These are phyloP conservation scores for Tetranychus truncatus DNA, from an alignment of 2,888 invertebrate species.

Conservation along the genomic window DNA sequence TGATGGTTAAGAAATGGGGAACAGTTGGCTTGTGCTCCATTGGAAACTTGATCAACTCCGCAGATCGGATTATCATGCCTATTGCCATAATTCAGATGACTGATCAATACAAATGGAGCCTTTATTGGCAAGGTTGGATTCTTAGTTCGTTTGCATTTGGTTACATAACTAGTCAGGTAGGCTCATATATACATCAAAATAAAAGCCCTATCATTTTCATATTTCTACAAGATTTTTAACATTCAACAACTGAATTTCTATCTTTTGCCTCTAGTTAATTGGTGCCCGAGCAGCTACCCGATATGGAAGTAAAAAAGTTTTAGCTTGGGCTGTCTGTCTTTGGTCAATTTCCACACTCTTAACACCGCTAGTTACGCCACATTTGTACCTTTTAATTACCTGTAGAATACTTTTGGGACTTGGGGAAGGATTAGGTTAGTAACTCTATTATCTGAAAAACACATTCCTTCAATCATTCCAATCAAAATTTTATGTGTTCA, in stretches of 20 bases:
- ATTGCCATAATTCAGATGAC: conserved; percentile 56
- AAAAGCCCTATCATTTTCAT: not conserved
- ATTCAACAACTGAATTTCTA: too few species aligned
- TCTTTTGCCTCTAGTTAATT: conserved; percentile 36
- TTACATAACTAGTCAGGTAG: conserved; percentile 53
- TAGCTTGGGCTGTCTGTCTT: conserved; percentile 47
- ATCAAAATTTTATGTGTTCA: not conserved
- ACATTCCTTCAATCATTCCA: too few species aligned
- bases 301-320: conserved; percentile 49
- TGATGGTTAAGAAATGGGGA: not conserved
- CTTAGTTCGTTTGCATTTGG: conserved; percentile 55
- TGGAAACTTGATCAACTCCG: conserved; percentile 57
- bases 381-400: conserved; percentile 43
- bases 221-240: not conserved
- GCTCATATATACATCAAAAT: not conserved
- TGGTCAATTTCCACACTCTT: conserved; percentile 54
- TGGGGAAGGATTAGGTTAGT: conserved; percentile 50
- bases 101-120: conserved; percentile 48
- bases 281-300: conserved; percentile 49
- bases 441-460: not conserved
- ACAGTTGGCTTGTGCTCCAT: conserved; percentile 46
- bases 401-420: conserved; percentile 49
- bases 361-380: conserved; percentile 47
- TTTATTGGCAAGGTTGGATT: conserved; percentile 54
- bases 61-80: conserved; percentile 57